Base-by-base conservation (phyloP, 2,113 vertebrate genomes). In the Elgaria multicarinata region DNA sequence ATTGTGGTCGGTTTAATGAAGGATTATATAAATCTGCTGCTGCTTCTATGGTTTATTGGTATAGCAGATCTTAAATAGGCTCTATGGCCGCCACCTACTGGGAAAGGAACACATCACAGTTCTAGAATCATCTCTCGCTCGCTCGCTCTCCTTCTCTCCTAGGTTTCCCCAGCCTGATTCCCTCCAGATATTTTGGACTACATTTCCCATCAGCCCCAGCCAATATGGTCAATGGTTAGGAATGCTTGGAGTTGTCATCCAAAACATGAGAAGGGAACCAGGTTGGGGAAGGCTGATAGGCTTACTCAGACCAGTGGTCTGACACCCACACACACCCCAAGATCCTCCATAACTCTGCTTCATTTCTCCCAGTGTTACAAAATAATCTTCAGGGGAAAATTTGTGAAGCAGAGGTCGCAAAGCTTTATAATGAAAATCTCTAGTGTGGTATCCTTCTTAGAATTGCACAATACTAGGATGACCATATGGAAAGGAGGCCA, bases 1-100 rank as follows among this genome's bases (percentile, higher is more conserved):
- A 82, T 0, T 42, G 28, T 62, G 53, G 67, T 81, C 7, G 36
- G 33, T 44, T 50, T 75, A 80, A 55, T 55, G 77, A 87, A 78
- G 12, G 58, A 66, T 44, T 78, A 50, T 46, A 39, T 0, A 0
- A 77, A 46, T 44, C 74, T 78, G 18, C 42, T 67, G 22, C 22
- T 46, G 33, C 31, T n/a, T 24, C 76, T 87, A 42, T 46, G 58
- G 10, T 78, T 77, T 78, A 46, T 46, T 42, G 39, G 31, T 28
- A 64, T 46, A 44, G 39, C 26, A 39, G 18, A 86, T 44, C 9
- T 39, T 87, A 62, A 86, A 64, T n/a, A 87, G 74, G 39, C 39
- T 78, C 39, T 36, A n/a, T 66, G 55, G 74, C 55, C 39, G 58
- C 85, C 85, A 87, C 75, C 85, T 67, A 87, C 75, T 78, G 58